A percentile compares a stretch with the other conserved stretches of the same genome.
These are phyloP conservation scores for Sicus ferrugineus DNA, from an alignment of 2,888 invertebrate genomes.

Conservation along the genomic window DNA sequence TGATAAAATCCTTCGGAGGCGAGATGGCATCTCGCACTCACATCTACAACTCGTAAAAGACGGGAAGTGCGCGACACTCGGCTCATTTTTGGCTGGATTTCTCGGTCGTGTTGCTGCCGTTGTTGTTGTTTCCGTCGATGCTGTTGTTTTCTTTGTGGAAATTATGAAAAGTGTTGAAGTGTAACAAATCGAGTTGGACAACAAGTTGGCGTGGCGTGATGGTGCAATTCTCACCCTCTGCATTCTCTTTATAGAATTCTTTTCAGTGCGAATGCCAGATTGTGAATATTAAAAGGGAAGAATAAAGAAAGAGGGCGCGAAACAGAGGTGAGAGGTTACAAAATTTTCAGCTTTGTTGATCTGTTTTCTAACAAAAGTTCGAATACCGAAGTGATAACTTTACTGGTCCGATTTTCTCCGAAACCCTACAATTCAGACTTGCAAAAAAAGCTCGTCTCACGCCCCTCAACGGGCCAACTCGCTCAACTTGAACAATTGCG, in stretches of 20 bases:
- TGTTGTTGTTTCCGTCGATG: no score
- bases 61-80: constrained; percentile 15
- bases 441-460: background rate
- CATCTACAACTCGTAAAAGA: constrained; percentile 14
- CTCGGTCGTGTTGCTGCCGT: background rate
- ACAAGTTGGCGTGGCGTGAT: constrained; percentile 1
- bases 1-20: background rate
- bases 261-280: no score
- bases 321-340: background rate
- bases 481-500: background rate
- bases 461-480: background rate
- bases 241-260: no score
- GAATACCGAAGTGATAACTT: no score
- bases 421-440: background rate
- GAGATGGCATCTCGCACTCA: constrained; percentile 31
- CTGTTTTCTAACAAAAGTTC: no score
- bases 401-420: background rate
- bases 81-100: background rate
- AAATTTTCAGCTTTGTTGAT: background rate
- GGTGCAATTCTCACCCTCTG: background rate
- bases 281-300: no score
- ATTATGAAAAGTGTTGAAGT: constrained; percentile 30
- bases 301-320: background rate
- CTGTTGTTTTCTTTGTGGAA: constrained; percentile 9
- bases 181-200: constrained; percentile 32